phyloP scores from a whole-genome alignment of 2,888 invertebrate species.

The Spisula subtruncata region DNA sequence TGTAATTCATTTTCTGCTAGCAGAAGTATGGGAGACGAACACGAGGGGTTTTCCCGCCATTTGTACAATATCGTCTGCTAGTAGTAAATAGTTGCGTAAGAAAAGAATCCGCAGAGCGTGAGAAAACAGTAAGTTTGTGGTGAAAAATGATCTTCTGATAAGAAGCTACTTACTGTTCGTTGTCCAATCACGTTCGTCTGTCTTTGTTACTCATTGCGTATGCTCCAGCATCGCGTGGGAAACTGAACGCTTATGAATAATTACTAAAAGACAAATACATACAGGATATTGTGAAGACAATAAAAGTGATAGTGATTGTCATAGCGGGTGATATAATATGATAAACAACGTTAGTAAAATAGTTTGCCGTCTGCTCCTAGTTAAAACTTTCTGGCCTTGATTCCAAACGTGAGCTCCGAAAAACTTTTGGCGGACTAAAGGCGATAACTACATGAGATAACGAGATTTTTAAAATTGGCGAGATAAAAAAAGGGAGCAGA shows the following conservation, averaged over 20 bases:
- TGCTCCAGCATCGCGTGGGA: constrained; percentile 53
- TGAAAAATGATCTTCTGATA: constrained; percentile 67
- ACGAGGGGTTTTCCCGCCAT: constrained; percentile 68
- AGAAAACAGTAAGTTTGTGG: constrained; percentile 57
- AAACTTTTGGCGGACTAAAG: neutral
- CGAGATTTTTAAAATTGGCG: neutral
- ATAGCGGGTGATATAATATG: constrained; percentile 43
- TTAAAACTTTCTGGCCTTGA: neutral
- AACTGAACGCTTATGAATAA: constrained; percentile 19
- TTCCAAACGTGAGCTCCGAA: neutral
- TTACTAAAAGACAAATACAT: neutral
- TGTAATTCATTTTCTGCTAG: constrained; percentile 14
- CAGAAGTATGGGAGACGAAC: constrained; percentile 65
- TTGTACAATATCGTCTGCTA: constrained; percentile 56
- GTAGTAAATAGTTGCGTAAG: constrained; percentile 72
- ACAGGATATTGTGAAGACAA: constrained; percentile 53
- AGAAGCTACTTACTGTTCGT: constrained; percentile 61
- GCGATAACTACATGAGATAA: neutral
- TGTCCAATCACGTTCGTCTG: constrained; percentile 36
- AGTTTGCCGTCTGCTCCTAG: constrained; percentile 13
- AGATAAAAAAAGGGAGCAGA: neutral
- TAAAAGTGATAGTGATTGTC: constrained; percentile 50
- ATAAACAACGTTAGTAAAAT: constrained; percentile 51
- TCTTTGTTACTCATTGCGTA: constrained; percentile 54
- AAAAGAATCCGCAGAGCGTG: constrained; percentile 61